phyloP scores from a whole-genome alignment of 2,113 vertebrate species.

The Condylura cristata region DNA sequence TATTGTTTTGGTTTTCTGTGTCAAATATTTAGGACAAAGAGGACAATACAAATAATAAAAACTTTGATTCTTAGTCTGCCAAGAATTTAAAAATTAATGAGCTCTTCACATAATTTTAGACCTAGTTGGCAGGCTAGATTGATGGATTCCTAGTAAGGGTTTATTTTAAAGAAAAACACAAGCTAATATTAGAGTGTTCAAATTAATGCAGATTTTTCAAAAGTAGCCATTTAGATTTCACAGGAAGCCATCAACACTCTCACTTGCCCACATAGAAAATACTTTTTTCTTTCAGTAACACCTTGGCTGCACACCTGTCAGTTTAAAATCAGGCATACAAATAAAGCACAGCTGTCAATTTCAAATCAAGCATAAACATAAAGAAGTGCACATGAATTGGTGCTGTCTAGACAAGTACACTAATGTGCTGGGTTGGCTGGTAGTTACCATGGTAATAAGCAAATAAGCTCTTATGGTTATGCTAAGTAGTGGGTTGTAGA shows the following conservation, averaged over 20 bases:
- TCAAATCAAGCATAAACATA: conserved; percentile 58
- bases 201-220: conserved; percentile 54
- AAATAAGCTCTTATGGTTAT: conserved; percentile 72
- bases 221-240: conserved; percentile 39
- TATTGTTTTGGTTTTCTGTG: background rate
- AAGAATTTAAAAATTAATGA: conserved; percentile 50
- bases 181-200: conserved; percentile 44
- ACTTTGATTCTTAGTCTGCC: conserved; percentile 39
- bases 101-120: conserved; percentile 66
- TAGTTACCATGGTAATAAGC: conserved; percentile 76
- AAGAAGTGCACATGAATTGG: conserved; percentile 66
- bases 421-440: conserved; percentile 51
- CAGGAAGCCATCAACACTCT: background rate
- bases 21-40: background rate
- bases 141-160: conserved; percentile 64
- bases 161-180: conserved; percentile 63
- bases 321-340: conserved; percentile 64
- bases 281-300: conserved; percentile 26
- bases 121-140: conserved; percentile 70
- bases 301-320: conserved; percentile 63
- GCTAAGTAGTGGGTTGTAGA: conserved; percentile 68
- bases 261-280: background rate
- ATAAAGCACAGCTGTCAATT: conserved; percentile 60
- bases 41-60: conserved; percentile 3
- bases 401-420: conserved; percentile 75